These are phyloP conservation scores for Cebidichthys violaceus DNA, from an alignment of 2,113 vertebrate species.

Conservation along the genomic window DNA sequence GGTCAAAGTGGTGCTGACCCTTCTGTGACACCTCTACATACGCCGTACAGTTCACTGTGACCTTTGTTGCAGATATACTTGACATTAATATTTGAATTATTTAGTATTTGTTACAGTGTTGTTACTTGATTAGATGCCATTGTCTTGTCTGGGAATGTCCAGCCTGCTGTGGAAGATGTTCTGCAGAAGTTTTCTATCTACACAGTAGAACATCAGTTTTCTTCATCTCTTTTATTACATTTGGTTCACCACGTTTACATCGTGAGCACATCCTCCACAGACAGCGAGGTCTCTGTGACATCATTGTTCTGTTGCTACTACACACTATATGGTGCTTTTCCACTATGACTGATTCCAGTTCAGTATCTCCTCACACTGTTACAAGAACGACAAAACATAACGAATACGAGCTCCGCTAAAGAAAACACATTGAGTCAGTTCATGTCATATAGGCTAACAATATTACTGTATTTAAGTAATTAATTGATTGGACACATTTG, in stretches of 20 bases:
- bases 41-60: too few species aligned
- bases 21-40: too few species aligned
- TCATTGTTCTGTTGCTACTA: too few species aligned
- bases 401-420: not conserved
- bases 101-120: not conserved
- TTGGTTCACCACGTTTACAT: not conserved
- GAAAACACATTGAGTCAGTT: not conserved
- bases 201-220: not conserved
- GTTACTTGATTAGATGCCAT: not conserved
- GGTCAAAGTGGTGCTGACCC: too few species aligned
- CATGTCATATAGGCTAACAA: not conserved
- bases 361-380: too few species aligned
- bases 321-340: not conserved
- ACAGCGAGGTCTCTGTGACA: not conserved
- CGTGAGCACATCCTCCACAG: not conserved
- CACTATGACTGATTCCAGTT: not conserved
- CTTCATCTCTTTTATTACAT: conserved; percentile 7
- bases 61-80: too few species aligned
- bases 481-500: not conserved
- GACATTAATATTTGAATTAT: too few species aligned
- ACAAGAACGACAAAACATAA: not conserved
- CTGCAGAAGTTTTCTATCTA: not conserved
- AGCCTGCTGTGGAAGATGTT: not conserved
- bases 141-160: not conserved
- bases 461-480: not conserved